Base-by-base conservation (phyloP, 2,888 invertebrate genomes). In the Parasteatoda lunata region DNA sequence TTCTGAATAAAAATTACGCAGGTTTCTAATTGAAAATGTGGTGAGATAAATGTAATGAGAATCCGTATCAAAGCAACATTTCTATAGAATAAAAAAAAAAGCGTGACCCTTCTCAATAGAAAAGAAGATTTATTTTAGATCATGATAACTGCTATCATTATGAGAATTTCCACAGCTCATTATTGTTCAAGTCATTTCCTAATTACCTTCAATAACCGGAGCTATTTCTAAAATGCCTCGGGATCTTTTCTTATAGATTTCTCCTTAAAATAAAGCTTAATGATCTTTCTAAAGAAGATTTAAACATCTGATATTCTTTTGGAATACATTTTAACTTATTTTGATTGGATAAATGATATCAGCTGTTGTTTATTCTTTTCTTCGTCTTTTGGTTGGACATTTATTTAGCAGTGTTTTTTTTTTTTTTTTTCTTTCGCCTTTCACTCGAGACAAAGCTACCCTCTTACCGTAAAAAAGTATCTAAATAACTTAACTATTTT, bases 91-190 rank as follows among this genome's bases (percentile, higher is more conserved):
- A 2, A 30, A 30, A 30, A 59, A 59, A n/a, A 59, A 72, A 51
- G n/a, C 72, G 49, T 66, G 48, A 13, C 65, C 49, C 65, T 15
- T 49, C 30, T n/a, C 15, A 83, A 77, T 64, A 48, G 66, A 30
- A 52, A 84, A 78, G 45, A 64, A 68, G 72, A 59, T 78, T 84
- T 84, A 68, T 84, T 78, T 73, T 84, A 73, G 75, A 77, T 84
- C 83, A 72, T 54, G 54, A 77, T 77, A 84, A 84, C 69, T 78
- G 73, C 78, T 59, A 75, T 84, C 72, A 84, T 84, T 84, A 84
- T 68, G 64, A 59, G 47, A 69, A 69, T 78, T 71, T 76, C 9
- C 9, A 83, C 65, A 49, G n/a, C 68, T 78, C 78, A 84, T 78
- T 78, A 84, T 47, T 48, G 71, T 75, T 78, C 48, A 48, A 78